A percentile compares a stretch with the other conserved stretches of the same genome.
Conservation (phyloP, 2,113 vertebrate genomes). For the Stegastes partitus region DNA sequence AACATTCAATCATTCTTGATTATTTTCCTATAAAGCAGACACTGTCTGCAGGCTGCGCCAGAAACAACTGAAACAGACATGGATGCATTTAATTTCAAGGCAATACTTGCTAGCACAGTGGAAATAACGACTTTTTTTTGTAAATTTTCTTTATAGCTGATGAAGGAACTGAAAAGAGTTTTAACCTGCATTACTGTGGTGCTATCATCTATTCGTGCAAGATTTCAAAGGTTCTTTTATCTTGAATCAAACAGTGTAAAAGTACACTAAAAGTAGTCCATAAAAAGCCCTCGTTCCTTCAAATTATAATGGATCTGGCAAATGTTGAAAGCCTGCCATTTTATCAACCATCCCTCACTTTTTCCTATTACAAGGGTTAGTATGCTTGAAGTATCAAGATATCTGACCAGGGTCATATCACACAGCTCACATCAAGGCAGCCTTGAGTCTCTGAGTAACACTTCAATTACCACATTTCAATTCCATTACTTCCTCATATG, state of each 20-base stretch:
- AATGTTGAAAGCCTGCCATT: conserved; percentile 40
- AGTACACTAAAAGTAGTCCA: not conserved
- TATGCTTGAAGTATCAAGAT: conserved; percentile 26
- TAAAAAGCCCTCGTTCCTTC: conserved; percentile 27
- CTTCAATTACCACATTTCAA: conserved; percentile 31
- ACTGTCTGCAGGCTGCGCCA: not conserved
- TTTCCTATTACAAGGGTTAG: not conserved
- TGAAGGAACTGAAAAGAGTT: not conserved
- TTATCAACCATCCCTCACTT: conserved; percentile 11
- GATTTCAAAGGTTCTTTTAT: conserved; percentile 16
- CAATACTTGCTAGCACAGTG: not conserved
- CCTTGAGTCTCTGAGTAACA: conserved; percentile 7
- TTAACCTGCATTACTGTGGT: conserved; percentile 4
- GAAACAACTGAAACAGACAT: not conserved
- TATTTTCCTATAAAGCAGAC: not conserved
- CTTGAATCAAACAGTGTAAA: conserved; percentile 16
- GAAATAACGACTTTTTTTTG: not conserved
- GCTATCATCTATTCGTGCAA: not conserved
- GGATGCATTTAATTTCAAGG: not conserved
- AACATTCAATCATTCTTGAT: not conserved
- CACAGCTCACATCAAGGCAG: conserved; percentile 15
- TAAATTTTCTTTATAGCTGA: not conserved
- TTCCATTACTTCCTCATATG: conserved; percentile 19
- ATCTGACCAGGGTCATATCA: conserved; percentile 31
- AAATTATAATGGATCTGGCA: conserved; percentile 28